Percentiles rank a stretch among this genome's conserved stretches.
These are phyloP conservation scores for Calyptommatus sinebrachiatus DNA, from an alignment of 2,113 vertebrate species.

Conservation along the genomic window DNA sequence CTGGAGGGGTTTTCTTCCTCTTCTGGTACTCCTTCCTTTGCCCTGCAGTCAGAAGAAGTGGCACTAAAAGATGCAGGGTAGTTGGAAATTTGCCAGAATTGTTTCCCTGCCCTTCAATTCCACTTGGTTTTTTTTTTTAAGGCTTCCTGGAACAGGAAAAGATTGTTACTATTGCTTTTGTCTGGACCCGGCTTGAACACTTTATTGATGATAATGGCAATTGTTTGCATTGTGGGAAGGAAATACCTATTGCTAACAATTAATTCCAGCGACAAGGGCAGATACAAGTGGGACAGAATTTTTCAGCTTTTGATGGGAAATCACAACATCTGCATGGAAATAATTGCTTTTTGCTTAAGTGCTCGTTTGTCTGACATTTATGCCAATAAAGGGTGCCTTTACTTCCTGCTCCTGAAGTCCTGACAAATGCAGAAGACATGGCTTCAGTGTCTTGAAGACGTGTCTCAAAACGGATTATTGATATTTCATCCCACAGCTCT, in stretches of 20 bases:
- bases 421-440: constrained; percentile 71
- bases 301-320: neutral
- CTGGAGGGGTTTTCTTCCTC: too few relatives aligned
- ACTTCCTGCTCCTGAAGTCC: constrained; percentile 32
- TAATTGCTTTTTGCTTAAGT: neutral
- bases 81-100: too few relatives aligned
- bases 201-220: neutral
- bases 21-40: too few relatives aligned
- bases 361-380: neutral
- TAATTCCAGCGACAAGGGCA: neutral
- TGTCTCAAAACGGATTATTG: constrained; percentile 80
- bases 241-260: neutral
- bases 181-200: neutral
- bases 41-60: too few relatives aligned
- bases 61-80: too few relatives aligned
- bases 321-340: constrained; percentile 5
- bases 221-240: neutral
- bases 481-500: constrained; percentile 77
- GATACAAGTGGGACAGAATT: neutral
- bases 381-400: constrained; percentile 24
- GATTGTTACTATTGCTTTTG: too few relatives aligned
- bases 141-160: too few relatives aligned
- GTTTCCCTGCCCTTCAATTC: too few relatives aligned
- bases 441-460: constrained; percentile 67
- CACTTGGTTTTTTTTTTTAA: too few relatives aligned